Evolutionary conservation across 2,888 invertebrate genomes (phyloP), one percentile per base, ranked within the genome.

Genomic region (Emmelina monodactyla): DNA sequence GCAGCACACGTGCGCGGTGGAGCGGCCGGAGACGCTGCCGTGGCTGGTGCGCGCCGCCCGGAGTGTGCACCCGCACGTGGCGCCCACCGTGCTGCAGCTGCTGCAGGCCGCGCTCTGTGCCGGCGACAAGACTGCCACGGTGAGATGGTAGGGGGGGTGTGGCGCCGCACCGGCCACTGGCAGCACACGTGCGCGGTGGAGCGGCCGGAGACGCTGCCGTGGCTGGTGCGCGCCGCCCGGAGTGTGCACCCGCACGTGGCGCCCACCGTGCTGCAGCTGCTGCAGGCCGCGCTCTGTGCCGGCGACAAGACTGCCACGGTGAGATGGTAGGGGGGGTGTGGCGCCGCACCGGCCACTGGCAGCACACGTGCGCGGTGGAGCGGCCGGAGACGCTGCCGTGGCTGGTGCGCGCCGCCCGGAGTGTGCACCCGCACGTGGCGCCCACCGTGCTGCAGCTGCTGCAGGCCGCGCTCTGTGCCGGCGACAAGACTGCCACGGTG

Each of bases 321-420:
- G n/a, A n/a, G n/a, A n/a, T n/a, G n/a, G n/a, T n/a, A n/a, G n/a
- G n/a, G n/a, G n/a, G n/a, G n/a, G n/a, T n/a, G n/a, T n/a, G n/a
- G n/a, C n/a, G n/a, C n/a, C 88, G 97, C 35, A 94, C 95, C 0
- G 89, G 91, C 47, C 97, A 97, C 78, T 98, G 97, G 97, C 97
- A 97, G 67, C 85, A 89, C 56, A n/a, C n/a, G n/a, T n/a, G n/a
- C n/a, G 66, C 85, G 2, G 82, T 84, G 22, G 88, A 91, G 52
- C 86, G 88, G 16, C 81, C 82, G 47, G 85, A 85, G 44, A 88
- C 89, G 3, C 85, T 96, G 32, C 82, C 94, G 15, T 89, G 93
- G 47, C 87, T 97, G 53, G 84, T 97, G 53, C 84, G 89, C 39
- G 89, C 91, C 31, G 91, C 94, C 52, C 91, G 94, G 39, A 82